Conservation (phyloP, 2,888 invertebrate genomes). For the Terebella lapidaria region DNA sequence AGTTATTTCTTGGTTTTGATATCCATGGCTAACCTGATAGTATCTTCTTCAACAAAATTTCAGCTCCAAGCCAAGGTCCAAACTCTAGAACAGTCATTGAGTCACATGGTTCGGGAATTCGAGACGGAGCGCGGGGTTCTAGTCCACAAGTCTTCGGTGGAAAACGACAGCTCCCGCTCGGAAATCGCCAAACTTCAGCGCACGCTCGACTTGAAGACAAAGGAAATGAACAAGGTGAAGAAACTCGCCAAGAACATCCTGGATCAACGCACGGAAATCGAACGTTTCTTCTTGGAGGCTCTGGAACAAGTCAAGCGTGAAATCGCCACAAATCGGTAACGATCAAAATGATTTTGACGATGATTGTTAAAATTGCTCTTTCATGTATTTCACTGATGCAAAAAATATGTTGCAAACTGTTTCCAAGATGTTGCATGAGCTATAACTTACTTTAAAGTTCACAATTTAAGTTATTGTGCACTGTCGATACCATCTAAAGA, state of each 20-base stretch:
- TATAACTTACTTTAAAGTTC: too few relatives aligned
- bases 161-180: slow-evolving; percentile 40
- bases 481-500: too few relatives aligned
- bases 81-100: slow-evolving; percentile 46
- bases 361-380: too few relatives aligned
- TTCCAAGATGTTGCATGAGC: too few relatives aligned
- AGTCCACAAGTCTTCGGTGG: slow-evolving; percentile 30
- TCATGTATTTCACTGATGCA: too few relatives aligned
- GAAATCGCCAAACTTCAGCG: slow-evolving; percentile 49
- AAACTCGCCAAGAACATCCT: slow-evolving; percentile 50
- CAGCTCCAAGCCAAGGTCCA: slow-evolving; percentile 47
- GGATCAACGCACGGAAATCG: slow-evolving; percentile 51
- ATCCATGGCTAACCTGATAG: too few relatives aligned
- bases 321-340: slow-evolving; percentile 46
- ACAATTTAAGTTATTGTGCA: too few relatives aligned
- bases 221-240: slow-evolving; percentile 51
- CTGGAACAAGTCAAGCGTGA: slow-evolving; percentile 48
- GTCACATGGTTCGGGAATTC: slow-evolving; percentile 50
- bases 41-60: too few relatives aligned
- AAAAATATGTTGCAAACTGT: too few relatives aligned
- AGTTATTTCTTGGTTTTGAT: too few relatives aligned
- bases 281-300: slow-evolving; percentile 50
- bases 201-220: slow-evolving; percentile 48
- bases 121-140: slow-evolving; percentile 37
- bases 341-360: too few relatives aligned